Conservation (phyloP, 1,140 invertebrate genomes). For the Aphelenchoides besseyi region DNA sequence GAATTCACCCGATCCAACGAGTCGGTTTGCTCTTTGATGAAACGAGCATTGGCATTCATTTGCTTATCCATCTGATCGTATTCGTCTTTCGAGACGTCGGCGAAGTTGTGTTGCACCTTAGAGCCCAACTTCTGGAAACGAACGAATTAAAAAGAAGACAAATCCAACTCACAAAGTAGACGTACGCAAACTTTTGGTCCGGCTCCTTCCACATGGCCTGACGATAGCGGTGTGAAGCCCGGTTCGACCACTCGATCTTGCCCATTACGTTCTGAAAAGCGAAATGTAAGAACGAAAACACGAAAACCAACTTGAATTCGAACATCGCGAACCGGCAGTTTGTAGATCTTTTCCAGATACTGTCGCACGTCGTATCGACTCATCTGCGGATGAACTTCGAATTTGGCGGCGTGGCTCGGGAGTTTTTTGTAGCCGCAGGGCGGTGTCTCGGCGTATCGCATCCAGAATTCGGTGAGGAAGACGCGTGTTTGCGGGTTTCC, state of each 20-base stretch:
- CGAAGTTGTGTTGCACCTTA: neutral
- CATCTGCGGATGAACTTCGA: slow-evolving; percentile 57
- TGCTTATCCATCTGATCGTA: neutral
- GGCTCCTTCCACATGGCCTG: slow-evolving; percentile 61
- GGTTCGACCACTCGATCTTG: slow-evolving; percentile 49
- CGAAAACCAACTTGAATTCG: slow-evolving; percentile 36
- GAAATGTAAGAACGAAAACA: slow-evolving; percentile 31
- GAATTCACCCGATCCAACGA: slow-evolving; percentile 13
- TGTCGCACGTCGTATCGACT: slow-evolving; percentile 49
- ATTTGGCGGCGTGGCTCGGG: slow-evolving; percentile 55
- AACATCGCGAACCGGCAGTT: slow-evolving; percentile 60
- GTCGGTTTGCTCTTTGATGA: neutral
- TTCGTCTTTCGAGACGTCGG: neutral
- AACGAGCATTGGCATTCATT: neutral
- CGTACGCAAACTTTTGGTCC: slow-evolving; percentile 58
- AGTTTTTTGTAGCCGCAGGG: slow-evolving; percentile 43
- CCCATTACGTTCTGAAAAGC: slow-evolving; percentile 49
- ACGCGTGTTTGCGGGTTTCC: slow-evolving; percentile 57
- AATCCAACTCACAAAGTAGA: slow-evolving; percentile 49
- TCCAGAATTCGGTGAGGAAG: slow-evolving; percentile 61
- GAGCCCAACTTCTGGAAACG: neutral
- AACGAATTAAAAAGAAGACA: neutral
- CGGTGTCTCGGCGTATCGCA: slow-evolving; percentile 52
- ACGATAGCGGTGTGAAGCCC: slow-evolving; percentile 39
- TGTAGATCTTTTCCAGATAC: slow-evolving; percentile 61